Base-by-base conservation (phyloP, 1,140 invertebrate genomes). In the Scylla paramamosain region DNA sequence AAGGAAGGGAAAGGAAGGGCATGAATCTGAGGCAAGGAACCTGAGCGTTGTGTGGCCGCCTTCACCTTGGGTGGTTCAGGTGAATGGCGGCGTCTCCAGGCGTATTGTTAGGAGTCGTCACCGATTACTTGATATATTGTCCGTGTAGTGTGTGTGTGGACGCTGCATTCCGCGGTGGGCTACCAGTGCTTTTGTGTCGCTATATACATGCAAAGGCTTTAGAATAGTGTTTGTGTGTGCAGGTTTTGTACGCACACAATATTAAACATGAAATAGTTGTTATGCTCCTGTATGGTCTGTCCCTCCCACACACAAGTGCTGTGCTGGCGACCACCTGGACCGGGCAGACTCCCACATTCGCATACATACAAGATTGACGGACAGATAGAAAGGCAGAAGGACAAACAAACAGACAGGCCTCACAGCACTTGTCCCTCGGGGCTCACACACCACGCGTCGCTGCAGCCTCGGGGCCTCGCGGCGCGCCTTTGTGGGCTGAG, bases 11-110 rank as follows among this genome's bases (percentile, higher is more conserved):
- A 28, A 12, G 20, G 89, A 52, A 14, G 45, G 89, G n/a, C 86
- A 45, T 39, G 86, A 39, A 45, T 48, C 32, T 46, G 28, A 48
- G 45, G 45, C 25, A 28, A 93, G 92, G 87, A 93, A 93, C 92
- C n/a, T 93, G 92, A 93, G 92, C 92, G 84, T 83, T 93, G 92
- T 86, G 52, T 52, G 84, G 59, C 52, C 48, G 92, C 67, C 28
- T 32, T 59, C 83, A 52, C 48, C 31, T 93, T 88, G 16, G 25
- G 82, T 31, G 92, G 59, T 45, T 88, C 92, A 93, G 84, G 92
- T 86, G 92, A 59, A 93, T 93, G 48, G 84, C 6, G 16, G 45
- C 29, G 83, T 16, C 20, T 20, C 20, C 0, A n/a, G 1, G 25
- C 16, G 83, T 29, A 46, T 31, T 39, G 82, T 31, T 32, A 29